Percentiles rank a stretch among this genome's conserved stretches.
Evolutionary conservation across 2,113 vertebrate species (phyloP).

Genomic region (Hippopotamus amphibius): DNA sequence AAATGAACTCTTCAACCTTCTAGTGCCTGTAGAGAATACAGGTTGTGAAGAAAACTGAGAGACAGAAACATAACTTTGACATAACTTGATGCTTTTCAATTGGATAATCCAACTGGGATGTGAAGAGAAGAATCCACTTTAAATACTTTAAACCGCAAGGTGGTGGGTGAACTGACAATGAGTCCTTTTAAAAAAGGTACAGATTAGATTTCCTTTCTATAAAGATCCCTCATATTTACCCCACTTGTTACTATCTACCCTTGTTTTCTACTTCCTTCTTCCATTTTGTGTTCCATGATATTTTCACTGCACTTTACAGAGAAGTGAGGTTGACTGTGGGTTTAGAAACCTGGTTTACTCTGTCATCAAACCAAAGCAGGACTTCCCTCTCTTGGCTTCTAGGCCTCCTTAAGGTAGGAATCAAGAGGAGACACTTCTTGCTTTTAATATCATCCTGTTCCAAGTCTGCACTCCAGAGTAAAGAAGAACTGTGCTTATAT

Average conservation of each 20-base stretch:
- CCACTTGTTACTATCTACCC: background rate
- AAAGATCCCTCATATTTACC: background rate
- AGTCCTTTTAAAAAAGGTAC: background rate
- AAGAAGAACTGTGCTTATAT: background rate
- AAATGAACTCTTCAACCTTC: background rate
- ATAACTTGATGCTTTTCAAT: background rate
- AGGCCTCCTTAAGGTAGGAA: background rate
- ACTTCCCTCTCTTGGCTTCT: background rate
- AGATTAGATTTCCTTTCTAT: background rate
- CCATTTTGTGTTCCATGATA: background rate
- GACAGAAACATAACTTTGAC: background rate
- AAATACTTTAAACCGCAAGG: slow-evolving; percentile 28
- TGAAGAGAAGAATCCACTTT: background rate
- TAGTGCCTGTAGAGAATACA: background rate
- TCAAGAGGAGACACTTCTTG: background rate
- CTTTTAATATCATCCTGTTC: background rate
- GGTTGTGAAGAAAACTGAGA: background rate
- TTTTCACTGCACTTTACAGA: background rate
- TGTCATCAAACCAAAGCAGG: background rate
- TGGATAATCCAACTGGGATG: background rate
- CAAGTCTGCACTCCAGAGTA: background rate
- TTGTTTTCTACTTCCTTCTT: slow-evolving; percentile 13
- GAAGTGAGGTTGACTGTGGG: background rate
- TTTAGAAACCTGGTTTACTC: background rate
- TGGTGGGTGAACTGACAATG: background rate